A percentile compares a stretch with the other conserved stretches of the same genome.
Evolutionary conservation across 2,113 vertebrate species (phyloP).

Genomic region (Stigmatopora nigra): DNA sequence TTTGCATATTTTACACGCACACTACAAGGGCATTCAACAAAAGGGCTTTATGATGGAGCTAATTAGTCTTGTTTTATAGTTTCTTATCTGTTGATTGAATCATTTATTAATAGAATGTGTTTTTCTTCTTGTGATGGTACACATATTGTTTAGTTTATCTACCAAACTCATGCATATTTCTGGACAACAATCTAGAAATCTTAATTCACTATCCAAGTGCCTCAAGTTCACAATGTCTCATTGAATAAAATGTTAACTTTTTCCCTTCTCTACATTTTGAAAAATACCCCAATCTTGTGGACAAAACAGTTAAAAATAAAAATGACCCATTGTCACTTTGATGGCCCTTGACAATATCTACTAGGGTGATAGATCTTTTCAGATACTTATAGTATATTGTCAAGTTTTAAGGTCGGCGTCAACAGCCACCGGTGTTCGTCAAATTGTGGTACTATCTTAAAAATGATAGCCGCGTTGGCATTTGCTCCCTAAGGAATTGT

Average conservation of each 20-base stretch:
- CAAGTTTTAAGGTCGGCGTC: background rate
- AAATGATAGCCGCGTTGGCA: background rate
- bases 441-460: background rate
- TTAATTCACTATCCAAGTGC: too few species aligned
- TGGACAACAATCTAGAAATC: too few species aligned
- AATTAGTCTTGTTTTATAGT: background rate
- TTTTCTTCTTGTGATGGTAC: background rate
- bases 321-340: background rate
- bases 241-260: too few species aligned
- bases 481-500: background rate
- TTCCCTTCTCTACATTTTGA: too few species aligned
- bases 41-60: background rate
- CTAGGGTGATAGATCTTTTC: background rate
- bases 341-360: background rate
- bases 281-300: too few species aligned
- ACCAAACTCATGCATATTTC: too few species aligned
- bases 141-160: too few species aligned
- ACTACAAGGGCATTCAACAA: background rate
- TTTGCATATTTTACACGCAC: constrained; percentile 2
- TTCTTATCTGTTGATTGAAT: background rate
- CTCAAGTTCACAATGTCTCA: too few species aligned
- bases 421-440: background rate
- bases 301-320: too few species aligned
- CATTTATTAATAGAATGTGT: background rate
- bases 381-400: constrained; percentile 1